These are phyloP conservation scores for Xenus cinereus DNA, from an alignment of 2,113 vertebrate species.

Conservation along the genomic window DNA sequence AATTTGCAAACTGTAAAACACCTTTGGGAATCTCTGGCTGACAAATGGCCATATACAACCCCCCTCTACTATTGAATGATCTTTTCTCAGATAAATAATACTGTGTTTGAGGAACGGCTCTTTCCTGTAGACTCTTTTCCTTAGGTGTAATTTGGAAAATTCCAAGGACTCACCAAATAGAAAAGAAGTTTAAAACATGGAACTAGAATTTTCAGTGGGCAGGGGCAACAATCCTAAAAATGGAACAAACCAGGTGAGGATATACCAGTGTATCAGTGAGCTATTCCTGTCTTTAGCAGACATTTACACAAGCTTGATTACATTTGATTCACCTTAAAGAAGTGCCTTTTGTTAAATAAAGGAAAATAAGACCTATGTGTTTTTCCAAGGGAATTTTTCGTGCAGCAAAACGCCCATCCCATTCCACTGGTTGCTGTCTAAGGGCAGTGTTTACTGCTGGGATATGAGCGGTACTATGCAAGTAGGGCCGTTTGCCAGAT, in stretches of 20 bases:
- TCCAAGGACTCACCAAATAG: background rate
- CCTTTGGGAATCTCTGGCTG: background rate
- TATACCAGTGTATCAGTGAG: background rate
- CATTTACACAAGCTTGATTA: background rate
- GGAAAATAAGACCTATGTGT: background rate
- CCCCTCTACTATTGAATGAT: background rate
- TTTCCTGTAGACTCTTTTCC: background rate
- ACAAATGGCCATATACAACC: background rate
- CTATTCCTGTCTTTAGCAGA: background rate
- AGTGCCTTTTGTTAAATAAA: background rate
- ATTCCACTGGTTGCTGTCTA: background rate
- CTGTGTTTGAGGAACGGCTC: background rate
- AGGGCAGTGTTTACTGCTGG: constrained; percentile 43
- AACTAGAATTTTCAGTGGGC: background rate
- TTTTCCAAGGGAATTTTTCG: background rate
- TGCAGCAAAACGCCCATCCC: background rate
- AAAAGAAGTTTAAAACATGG: background rate
- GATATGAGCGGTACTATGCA: constrained; percentile 37
- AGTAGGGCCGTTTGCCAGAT: constrained; percentile 52
- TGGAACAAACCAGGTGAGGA: background rate
- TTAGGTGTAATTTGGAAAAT: background rate
- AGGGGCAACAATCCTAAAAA: background rate
- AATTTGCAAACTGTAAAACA: background rate
- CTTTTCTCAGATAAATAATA: background rate
- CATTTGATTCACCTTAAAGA: background rate